phyloP scores from a whole-genome alignment of 2,888 invertebrate species.

The Halictus quadricinctus region DNA sequence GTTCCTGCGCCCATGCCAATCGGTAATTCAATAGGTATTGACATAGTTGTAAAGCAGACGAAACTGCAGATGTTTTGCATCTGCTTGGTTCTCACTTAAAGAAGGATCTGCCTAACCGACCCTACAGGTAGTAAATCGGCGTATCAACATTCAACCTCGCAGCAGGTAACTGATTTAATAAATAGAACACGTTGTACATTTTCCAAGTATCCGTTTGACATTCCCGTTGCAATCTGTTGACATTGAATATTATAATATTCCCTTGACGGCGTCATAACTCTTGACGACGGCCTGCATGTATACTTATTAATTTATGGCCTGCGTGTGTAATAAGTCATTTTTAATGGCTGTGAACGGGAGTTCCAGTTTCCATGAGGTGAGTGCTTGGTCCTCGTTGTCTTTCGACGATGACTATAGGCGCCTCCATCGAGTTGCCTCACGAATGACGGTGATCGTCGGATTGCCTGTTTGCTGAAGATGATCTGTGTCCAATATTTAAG shows the following conservation, averaged over 20 bases:
- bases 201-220: background rate
- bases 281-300: background rate
- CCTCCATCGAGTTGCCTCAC: background rate
- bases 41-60: background rate
- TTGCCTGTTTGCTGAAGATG: background rate
- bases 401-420: background rate
- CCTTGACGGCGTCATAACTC: background rate
- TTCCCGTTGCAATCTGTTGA: background rate
- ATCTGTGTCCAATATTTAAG: background rate
- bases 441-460: slow-evolving; percentile 1
- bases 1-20: background rate
- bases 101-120: background rate
- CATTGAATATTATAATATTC: background rate
- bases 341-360: background rate
- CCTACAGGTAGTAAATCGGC: background rate
- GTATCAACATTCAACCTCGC: background rate
- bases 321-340: background rate
- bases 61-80: background rate
- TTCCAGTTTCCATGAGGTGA: background rate
- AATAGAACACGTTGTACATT: slow-evolving; percentile 6
- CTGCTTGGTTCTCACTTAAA: background rate
- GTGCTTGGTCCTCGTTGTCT: background rate
- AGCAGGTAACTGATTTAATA: slow-evolving; percentile 14
- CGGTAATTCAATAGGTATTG: background rate
- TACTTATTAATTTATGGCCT: background rate